Evolutionary conservation across 2,113 vertebrate genomes (phyloP).

Genomic region (Glaucidium brasilianum): DNA sequence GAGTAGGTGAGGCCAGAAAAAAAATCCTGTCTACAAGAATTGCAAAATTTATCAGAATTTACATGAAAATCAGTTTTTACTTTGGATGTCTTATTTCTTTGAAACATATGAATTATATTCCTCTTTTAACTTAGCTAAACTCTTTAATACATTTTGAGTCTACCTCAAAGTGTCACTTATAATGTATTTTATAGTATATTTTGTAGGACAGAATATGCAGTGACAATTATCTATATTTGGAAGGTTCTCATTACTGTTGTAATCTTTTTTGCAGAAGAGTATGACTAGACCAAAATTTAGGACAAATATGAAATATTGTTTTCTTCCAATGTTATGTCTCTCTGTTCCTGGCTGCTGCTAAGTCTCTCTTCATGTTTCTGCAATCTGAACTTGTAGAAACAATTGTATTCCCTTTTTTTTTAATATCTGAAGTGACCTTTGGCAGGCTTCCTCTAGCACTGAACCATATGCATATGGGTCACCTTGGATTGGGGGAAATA

Average conservation of each 20-base stretch:
- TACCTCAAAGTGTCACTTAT: neutral
- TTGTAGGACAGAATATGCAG: neutral
- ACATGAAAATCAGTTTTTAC: neutral
- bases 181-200: neutral
- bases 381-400: conserved; percentile 14
- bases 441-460: conserved; percentile 1
- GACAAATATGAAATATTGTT: neutral
- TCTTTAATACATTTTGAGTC: neutral
- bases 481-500: neutral
- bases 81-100: neutral
- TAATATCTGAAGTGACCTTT: conserved; percentile 21
- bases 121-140: neutral
- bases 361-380: conserved; percentile 42
- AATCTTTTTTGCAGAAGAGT: neutral
- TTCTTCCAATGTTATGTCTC: neutral
- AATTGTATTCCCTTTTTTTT: neutral
- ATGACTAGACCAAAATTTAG: conserved; percentile 4
- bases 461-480: neutral
- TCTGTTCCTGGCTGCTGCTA: conserved; percentile 10
- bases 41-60: neutral
- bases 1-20: neutral
- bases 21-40: fast-evolving
- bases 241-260: neutral
- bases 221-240: neutral
- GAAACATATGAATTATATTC: neutral